Conservation (phyloP, 1,140 invertebrate genomes). For the Eupeodes corollae region DNA sequence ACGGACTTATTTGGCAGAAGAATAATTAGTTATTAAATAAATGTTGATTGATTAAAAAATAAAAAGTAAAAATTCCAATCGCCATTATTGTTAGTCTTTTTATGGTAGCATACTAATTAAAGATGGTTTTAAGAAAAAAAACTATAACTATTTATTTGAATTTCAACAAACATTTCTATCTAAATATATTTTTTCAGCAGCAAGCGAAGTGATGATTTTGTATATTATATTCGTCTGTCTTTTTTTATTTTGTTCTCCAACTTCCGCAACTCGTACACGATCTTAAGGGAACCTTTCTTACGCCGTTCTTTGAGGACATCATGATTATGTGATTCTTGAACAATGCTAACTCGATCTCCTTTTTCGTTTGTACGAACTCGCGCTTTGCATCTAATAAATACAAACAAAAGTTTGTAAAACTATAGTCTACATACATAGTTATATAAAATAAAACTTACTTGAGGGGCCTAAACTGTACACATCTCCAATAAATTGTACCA, state of each 20-base stretch:
- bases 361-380: slow-evolving; percentile 9
- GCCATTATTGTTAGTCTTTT: no score
- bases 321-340: slow-evolving; percentile 13
- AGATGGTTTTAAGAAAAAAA: no score
- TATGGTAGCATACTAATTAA: no score
- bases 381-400: slow-evolving; percentile 11
- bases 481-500: slow-evolving; percentile 15
- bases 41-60: no score
- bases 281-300: slow-evolving; percentile 14
- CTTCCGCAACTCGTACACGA: slow-evolving; percentile 8
- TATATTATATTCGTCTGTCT: no score
- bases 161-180: no score
- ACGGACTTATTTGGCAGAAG: no score
- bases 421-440: background rate
- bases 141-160: no score
- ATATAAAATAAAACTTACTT: slow-evolving; percentile 5
- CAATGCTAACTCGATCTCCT: slow-evolving; percentile 8
- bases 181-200: no score
- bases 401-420: background rate
- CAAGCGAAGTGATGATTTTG: no score
- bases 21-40: no score
- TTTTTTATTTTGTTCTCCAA: slow-evolving; percentile 1
- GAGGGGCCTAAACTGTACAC: slow-evolving; percentile 14
- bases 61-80: no score
- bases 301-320: slow-evolving; percentile 8